A percentile compares a stretch with the other conserved stretches of the same genome.
These are phyloP conservation scores for Eristalis pertinax DNA, from an alignment of 2,888 invertebrate species.

Conservation along the genomic window DNA sequence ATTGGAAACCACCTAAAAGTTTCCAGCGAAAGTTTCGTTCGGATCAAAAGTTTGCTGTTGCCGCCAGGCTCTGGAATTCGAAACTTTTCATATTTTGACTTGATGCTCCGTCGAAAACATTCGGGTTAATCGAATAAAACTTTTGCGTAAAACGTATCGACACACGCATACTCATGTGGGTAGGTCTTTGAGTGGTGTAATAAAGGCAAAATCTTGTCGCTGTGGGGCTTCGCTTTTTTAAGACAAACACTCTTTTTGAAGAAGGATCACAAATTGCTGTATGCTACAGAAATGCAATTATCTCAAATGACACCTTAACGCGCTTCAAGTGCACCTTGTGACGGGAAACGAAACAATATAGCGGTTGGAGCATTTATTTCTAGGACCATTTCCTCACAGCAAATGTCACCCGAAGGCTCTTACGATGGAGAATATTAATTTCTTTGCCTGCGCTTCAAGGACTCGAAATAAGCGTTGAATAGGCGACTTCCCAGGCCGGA, in stretches of 20 bases:
- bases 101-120: neutral
- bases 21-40: neutral
- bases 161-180: neutral
- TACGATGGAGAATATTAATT: slow-evolving; percentile 29
- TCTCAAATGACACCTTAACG: neutral
- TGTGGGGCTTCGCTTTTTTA: neutral
- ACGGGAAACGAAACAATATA: neutral
- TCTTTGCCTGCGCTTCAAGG: slow-evolving; percentile 26
- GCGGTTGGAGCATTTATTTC: neutral
- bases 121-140: neutral
- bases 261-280: neutral
- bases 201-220: neutral
- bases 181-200: neutral
- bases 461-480: slow-evolving; percentile 63
- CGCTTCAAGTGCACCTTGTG: neutral
- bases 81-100: neutral
- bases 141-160: neutral
- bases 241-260: neutral
- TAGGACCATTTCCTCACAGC: slow-evolving; percentile 3
- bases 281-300: neutral
- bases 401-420: slow-evolving; percentile 35
- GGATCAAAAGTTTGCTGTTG: neutral
- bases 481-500: slow-evolving; percentile 60
- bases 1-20: neutral
- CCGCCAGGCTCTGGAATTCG: neutral